phyloP scores from a whole-genome alignment of 2,888 invertebrate species.

The Abscondita cerata region DNA sequence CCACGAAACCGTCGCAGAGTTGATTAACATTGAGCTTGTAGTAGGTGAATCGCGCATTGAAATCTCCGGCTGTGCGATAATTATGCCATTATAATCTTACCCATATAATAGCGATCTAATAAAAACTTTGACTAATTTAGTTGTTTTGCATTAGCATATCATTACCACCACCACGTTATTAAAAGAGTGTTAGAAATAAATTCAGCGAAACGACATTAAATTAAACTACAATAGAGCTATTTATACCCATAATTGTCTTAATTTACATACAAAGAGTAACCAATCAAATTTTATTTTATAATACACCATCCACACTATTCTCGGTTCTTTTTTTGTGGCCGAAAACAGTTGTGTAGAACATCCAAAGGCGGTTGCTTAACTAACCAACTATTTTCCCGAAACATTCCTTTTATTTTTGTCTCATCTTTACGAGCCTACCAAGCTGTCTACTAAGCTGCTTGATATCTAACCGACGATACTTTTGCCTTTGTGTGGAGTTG shows the following conservation, averaged over 20 bases:
- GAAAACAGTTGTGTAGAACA: constrained; percentile 33
- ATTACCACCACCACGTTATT: constrained; percentile 7
- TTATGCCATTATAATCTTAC: too few relatives aligned
- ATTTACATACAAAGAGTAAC: constrained; percentile 27
- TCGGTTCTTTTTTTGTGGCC: constrained; percentile 25
- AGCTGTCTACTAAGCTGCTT: constrained; percentile 35
- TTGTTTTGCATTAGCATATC: constrained; percentile 1
- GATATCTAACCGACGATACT: constrained; percentile 34
- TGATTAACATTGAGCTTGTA: too few relatives aligned
- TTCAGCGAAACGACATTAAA: constrained; percentile 11
- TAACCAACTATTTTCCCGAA: constrained; percentile 35
- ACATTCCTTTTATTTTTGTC: constrained; percentile 33
- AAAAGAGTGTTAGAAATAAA: constrained; percentile 4
- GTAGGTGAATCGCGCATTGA: background rate
- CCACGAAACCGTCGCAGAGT: too few relatives aligned
- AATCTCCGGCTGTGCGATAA: background rate
- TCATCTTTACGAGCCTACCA: constrained; percentile 37
- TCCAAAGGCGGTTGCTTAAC: constrained; percentile 32
- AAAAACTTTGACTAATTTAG: constrained; percentile 7
- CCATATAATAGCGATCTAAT: background rate
- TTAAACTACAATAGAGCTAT: constrained; percentile 22
- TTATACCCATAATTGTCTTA: constrained; percentile 24
- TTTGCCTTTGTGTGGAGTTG: constrained; percentile 34
- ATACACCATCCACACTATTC: constrained; percentile 26
- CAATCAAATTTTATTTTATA: constrained; percentile 23